Percentiles rank a stretch among this genome's conserved stretches.
These are phyloP conservation scores for Synanthedon tipuliformis DNA, from an alignment of 2,888 invertebrate species.

Conservation along the genomic window DNA sequence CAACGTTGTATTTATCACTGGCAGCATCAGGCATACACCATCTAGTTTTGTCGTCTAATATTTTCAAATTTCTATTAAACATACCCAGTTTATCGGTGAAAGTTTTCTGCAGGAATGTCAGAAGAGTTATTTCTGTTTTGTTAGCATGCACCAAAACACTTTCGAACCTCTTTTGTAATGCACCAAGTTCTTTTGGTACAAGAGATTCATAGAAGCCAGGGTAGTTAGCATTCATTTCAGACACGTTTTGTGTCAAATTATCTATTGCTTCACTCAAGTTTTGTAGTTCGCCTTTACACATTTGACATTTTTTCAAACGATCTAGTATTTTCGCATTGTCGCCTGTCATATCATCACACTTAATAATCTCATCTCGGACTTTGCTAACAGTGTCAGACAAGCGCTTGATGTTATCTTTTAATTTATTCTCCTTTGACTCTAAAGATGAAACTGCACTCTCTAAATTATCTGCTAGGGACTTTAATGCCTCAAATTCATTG, in stretches of 20 bases:
- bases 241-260: constrained; percentile 76
- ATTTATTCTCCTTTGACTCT: constrained; percentile 78
- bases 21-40: constrained; percentile 93
- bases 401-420: constrained; percentile 78
- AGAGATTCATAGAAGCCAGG: constrained; percentile 83
- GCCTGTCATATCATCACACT: constrained; percentile 90
- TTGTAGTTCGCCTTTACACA: constrained; percentile 77
- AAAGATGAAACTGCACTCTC: constrained; percentile 79
- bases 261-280: constrained; percentile 76
- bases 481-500: constrained; percentile 81
- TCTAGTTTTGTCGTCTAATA: constrained; percentile 86
- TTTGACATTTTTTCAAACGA: constrained; percentile 80
- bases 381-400: constrained; percentile 77
- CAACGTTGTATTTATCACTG: constrained; percentile 91
- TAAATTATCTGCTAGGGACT: constrained; percentile 78
- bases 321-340: constrained; percentile 86
- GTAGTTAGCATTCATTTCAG: constrained; percentile 78
- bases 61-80: constrained; percentile 82
- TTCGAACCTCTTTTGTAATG: constrained; percentile 86
- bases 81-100: constrained; percentile 87
- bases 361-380: constrained; percentile 85
- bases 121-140: constrained; percentile 83
- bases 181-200: constrained; percentile 83
- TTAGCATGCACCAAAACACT: constrained; percentile 81
- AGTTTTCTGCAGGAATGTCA: constrained; percentile 86